These are phyloP conservation scores for Melanophora roralis DNA, from an alignment of 2,888 invertebrate genomes.

Conservation along the genomic window DNA sequence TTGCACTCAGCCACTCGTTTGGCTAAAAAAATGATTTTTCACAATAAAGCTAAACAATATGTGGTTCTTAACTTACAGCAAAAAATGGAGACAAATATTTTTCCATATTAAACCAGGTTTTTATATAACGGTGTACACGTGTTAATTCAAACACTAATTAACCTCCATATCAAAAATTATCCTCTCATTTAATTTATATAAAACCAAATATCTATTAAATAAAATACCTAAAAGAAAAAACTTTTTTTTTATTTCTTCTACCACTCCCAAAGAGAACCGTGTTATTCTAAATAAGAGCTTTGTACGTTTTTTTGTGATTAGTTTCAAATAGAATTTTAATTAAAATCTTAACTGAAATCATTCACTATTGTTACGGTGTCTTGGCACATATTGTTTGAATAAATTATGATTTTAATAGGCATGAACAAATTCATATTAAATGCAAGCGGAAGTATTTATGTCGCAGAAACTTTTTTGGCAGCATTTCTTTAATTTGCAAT, in stretches of 20 bases:
- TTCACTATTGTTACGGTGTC: slow-evolving; percentile 21
- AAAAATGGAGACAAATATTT: no score
- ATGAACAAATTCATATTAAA: not conserved
- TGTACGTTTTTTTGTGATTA: slow-evolving; percentile 10
- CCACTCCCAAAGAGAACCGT: no score
- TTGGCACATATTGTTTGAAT: slow-evolving; percentile 36
- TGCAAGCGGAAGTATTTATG: slow-evolving; percentile 35
- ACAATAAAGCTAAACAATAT: no score
- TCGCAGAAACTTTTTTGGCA: not conserved
- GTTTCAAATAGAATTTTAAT: slow-evolving; percentile 13
- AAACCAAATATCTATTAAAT: not conserved
- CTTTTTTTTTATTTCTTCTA: no score
- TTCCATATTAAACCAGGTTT: no score
- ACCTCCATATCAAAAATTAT: slow-evolving; percentile 26
- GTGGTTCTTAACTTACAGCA: no score
- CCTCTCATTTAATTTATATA: not conserved
- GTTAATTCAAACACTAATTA: no score
- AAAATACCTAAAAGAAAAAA: not conserved
- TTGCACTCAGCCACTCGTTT: no score
- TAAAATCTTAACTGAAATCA: not conserved
- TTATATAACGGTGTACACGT: no score
- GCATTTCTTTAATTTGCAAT: not conserved
- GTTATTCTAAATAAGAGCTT: no score
- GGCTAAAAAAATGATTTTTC: no score
- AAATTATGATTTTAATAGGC: slow-evolving; percentile 19